Base-by-base conservation (phyloP, 2,113 vertebrate species). In the Cyphotilapia sp. region DNA sequence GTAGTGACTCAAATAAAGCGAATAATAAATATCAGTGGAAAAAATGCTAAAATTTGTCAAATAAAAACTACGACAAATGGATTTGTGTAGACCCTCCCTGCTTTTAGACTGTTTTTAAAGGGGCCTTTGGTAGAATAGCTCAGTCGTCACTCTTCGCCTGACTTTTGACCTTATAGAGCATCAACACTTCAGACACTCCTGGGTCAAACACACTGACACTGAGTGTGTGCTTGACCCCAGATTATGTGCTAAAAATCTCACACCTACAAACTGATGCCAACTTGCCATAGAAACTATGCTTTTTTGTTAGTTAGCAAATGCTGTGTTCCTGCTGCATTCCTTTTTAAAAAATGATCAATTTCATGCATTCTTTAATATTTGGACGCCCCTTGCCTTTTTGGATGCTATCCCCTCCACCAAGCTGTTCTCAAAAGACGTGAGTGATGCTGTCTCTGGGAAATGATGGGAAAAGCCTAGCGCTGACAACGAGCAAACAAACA, bases 401-500 rank as follows among this genome's bases (percentile, higher is more conserved):
- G 17, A 49, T 38, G 4, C 24, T 3, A 17, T 69, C 38, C 59
- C 27, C 11, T 22, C 42, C 59, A 2, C 31, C 29, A 19, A 10
- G 24, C 31, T 33, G 35, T 66, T 89, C 84, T 82, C 69, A 84
- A 90, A 91, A 84, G 85, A 38, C 22, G 4, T 80, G 80, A 94
- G 87, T 27, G 53, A 78, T n/a, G 83, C 59, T 11, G 78, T 81
- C 88, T 47, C 16, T 22, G 81, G 87, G 84, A 85, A 90, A 88
- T 59, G 88, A 93, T 85, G 91, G 91, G 88, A 85, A 90, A 94
- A 91, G 87, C 84, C 93, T 81, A 2, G 49, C 8, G 84, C 42
- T 94, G 93, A 96, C 93, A 93, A 85, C 16, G 74, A 85, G 93
- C 93, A 95, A 95, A 95, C 94, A 95, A 95, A 95, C 90, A 94